Percentiles rank a stretch among this genome's conserved stretches.
These are phyloP conservation scores for Neolamprologus tretocephalus DNA, from an alignment of 2,113 vertebrate genomes.

Conservation along the genomic window DNA sequence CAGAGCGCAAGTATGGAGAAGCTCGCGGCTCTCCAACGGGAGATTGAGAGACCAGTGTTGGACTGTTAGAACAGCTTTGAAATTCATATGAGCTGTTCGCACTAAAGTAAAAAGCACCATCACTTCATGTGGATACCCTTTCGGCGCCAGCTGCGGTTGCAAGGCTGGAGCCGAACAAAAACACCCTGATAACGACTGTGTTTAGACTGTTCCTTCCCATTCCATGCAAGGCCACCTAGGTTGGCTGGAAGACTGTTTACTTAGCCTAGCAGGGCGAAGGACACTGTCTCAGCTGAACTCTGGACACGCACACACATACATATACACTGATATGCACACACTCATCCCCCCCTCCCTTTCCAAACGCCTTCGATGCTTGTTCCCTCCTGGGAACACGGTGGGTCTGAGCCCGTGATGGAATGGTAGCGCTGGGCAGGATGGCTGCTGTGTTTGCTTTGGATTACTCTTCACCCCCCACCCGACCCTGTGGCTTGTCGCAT, in stretches of 20 bases:
- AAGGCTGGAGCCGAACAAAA: too few species aligned
- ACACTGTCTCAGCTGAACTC: neutral
- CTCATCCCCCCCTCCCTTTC: neutral
- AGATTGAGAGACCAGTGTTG: too few species aligned
- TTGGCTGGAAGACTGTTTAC: too few species aligned
- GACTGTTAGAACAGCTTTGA: too few species aligned
- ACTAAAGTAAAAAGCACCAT: too few species aligned
- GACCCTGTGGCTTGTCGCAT: neutral
- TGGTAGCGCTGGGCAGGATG: neutral
- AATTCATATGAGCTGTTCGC: too few species aligned
- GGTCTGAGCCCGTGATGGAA: neutral
- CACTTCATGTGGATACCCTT: too few species aligned
- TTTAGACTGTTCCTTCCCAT: rapidly evolving
- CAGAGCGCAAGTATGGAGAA: too few species aligned
- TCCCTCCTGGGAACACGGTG: neutral
- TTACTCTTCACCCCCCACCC: neutral
- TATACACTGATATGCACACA: neutral
- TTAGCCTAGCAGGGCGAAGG: rapidly evolving
- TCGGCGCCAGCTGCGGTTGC: too few species aligned
- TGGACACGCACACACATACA: neutral
- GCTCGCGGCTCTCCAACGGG: too few species aligned
- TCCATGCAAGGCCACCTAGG: rapidly evolving
- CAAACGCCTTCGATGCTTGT: neutral
- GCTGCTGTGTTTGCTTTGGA: neutral
- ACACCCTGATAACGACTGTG: too few species aligned